Percentiles rank a stretch among this genome's conserved stretches.
Evolutionary conservation across 1,140 invertebrate species (phyloP).

Genomic region (Drosophila biarmipes): DNA sequence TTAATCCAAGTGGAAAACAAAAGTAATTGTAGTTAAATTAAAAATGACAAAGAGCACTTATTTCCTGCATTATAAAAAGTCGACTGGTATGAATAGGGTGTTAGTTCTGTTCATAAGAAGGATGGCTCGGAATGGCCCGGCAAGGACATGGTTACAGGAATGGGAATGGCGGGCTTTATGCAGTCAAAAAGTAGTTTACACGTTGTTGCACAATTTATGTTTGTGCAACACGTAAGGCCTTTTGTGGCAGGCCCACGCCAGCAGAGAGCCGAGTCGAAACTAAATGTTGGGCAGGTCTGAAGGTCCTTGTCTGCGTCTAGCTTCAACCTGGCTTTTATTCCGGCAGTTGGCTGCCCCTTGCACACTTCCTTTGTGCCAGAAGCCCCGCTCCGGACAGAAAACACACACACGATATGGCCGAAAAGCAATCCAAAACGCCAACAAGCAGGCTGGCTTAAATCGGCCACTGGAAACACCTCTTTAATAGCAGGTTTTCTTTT

Average conservation of each 20-base stretch:
- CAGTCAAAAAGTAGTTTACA: constrained; percentile 84
- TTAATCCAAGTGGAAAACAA: background rate
- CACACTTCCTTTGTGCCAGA: constrained; percentile 34
- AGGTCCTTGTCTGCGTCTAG: constrained; percentile 42
- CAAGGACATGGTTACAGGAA: constrained; percentile 57
- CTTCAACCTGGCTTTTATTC: constrained; percentile 54
- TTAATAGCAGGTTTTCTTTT: constrained; percentile 13
- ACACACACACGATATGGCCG: constrained; percentile 22
- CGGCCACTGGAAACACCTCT: constrained; percentile 27
- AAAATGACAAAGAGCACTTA: background rate
- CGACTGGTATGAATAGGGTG: background rate
- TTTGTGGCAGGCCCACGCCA: constrained; percentile 59
- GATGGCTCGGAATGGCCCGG: constrained; percentile 10
- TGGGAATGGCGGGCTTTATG: constrained; percentile 71
- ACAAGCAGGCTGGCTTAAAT: constrained; percentile 24
- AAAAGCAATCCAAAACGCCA: constrained; percentile 45
- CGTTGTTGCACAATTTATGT: constrained; percentile 84
- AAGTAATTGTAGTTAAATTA: background rate
- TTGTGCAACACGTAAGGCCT: constrained; percentile 82
- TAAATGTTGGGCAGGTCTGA: constrained; percentile 41
- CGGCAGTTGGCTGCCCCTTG: constrained; percentile 30
- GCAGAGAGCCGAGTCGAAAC: constrained; percentile 23
- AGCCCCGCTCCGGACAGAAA: background rate
- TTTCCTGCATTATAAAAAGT: background rate
- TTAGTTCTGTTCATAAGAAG: background rate